Percentiles rank a stretch among this genome's conserved stretches.
Conservation (phyloP, 2,888 invertebrate species). For the Hirtodrosophila alboralis region DNA sequence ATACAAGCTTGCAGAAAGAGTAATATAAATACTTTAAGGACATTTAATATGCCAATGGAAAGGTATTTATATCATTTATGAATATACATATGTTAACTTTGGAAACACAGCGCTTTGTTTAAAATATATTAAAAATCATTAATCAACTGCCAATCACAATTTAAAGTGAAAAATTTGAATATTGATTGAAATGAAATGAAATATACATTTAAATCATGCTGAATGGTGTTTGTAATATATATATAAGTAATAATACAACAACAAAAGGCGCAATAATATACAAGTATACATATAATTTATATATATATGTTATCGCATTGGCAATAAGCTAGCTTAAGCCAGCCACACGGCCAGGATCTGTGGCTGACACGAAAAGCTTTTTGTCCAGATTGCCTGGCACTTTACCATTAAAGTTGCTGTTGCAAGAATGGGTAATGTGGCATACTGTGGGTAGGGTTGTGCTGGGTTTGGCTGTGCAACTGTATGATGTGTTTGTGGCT, state of each 20-base stretch:
- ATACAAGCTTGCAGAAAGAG: no score
- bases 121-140: no score
- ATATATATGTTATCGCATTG: constrained; percentile 49
- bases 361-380: constrained; percentile 61
- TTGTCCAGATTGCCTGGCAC: constrained; percentile 58
- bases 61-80: no score
- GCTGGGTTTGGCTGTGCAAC: constrained; percentile 1
- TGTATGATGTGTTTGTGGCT: constrained; percentile 40
- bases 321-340: constrained; percentile 58
- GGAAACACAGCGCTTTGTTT: no score
- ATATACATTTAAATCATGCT: neutral
- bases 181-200: constrained; percentile 14
- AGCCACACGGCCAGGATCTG: constrained; percentile 59
- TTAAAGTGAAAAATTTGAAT: constrained; percentile 3
- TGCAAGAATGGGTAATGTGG: neutral
- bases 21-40: no score
- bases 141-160: no score
- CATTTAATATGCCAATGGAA: no score
- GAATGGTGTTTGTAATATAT: constrained; percentile 30
- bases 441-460: neutral
- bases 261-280: no score
- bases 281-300: constrained; percentile 1
- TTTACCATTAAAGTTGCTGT: constrained; percentile 20
- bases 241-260: constrained; percentile 21
- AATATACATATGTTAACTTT: no score